Base-by-base conservation (phyloP, 2,888 invertebrate genomes). In the Andrena haemorrhoa region DNA sequence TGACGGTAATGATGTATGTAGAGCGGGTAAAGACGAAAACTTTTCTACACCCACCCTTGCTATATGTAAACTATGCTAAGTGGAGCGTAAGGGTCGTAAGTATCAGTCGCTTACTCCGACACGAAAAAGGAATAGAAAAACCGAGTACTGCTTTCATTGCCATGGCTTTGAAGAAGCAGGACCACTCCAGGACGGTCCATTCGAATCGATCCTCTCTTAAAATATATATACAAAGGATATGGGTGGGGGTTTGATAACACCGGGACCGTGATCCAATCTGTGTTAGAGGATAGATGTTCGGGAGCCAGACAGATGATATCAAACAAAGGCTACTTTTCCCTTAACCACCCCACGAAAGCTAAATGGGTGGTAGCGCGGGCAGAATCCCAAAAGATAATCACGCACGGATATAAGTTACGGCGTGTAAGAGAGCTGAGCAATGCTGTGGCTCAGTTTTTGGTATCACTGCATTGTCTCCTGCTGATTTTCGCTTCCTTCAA, bases 321-420 rank as follows among this genome's bases (percentile, higher is more conserved):
- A 10, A 63, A n/a, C 10, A n/a, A 47, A 49, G 35, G n/a, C 10
- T 33, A 56, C 10, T 41, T 16, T 35, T 51, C 20, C 10, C 60
- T 71, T 8, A 35, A 58, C 56, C 20, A n/a, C 26, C 23, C 41
- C 20, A 41, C 51, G n/a, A 51, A 26, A 26, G 20, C n/a, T 31
- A 16, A 64, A 20, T 2, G 20, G n/a, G 64, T 51, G 33, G 33
- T 26, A 72, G 12, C 35, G 63, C 23, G 23, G 23, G 6, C 12
- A 56, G 53, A 53, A 53, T 65, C 72, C 72, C 53, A 66, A 79
- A 80, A 66, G 47, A 72, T 79, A 66, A 66, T 79, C 80, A 79
- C 80, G 63, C 51, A 68, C 41, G 31, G 7, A 33, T 61, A 3
- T 5, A 56, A 6, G 16, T n/a, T 41, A 56, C n/a, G 33, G 26